These are phyloP conservation scores for Lordiphosa stackelbergi DNA, from an alignment of 1,140 invertebrate species.

Conservation along the genomic window DNA sequence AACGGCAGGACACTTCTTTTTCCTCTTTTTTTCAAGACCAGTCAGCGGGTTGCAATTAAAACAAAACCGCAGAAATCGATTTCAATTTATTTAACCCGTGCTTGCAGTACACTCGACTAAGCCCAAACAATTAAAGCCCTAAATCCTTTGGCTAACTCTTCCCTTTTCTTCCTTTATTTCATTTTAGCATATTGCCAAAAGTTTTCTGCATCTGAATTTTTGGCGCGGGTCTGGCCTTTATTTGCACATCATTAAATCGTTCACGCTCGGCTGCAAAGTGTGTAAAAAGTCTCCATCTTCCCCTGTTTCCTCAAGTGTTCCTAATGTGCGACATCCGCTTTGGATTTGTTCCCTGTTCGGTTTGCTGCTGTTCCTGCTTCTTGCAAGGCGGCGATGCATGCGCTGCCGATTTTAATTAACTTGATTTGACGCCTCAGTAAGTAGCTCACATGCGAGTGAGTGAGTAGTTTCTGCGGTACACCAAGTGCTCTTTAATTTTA, in stretches of 20 bases:
- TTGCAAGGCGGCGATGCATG: slow-evolving; percentile 17
- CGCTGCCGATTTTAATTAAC: slow-evolving; percentile 68
- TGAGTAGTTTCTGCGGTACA: slow-evolving; percentile 19
- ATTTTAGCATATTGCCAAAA: slow-evolving; percentile 47
- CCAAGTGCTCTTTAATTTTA: slow-evolving; percentile 40
- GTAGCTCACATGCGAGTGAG: slow-evolving; percentile 32
- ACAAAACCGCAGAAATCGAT: slow-evolving; percentile 45
- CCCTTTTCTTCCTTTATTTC: slow-evolving; percentile 1
- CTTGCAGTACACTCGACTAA: slow-evolving; percentile 46
- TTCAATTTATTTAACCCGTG: slow-evolving; percentile 61
- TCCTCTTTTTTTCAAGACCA: slow-evolving; percentile 47
- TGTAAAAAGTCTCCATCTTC: slow-evolving; percentile 50
- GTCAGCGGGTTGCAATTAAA: slow-evolving; percentile 72
- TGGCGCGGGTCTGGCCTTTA: slow-evolving; percentile 67
- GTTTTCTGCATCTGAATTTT: slow-evolving; percentile 40
- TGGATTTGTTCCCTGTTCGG: slow-evolving; percentile 16
- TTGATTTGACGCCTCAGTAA: slow-evolving; percentile 75
- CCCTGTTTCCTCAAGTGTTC: slow-evolving; percentile 63
- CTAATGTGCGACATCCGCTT: slow-evolving; percentile 76
- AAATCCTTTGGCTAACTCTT: slow-evolving; percentile 33
- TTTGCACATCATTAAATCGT: slow-evolving; percentile 62
- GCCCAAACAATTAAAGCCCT: slow-evolving; percentile 41
- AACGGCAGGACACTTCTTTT: slow-evolving; percentile 59
- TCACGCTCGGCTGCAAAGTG: slow-evolving; percentile 61
- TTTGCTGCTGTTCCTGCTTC: slow-evolving; percentile 8